Evolutionary conservation across 2,888 invertebrate genomes (phyloP), one percentile per base, ranked within the genome.

Genomic region (Cosmorhoe ocellata): DNA sequence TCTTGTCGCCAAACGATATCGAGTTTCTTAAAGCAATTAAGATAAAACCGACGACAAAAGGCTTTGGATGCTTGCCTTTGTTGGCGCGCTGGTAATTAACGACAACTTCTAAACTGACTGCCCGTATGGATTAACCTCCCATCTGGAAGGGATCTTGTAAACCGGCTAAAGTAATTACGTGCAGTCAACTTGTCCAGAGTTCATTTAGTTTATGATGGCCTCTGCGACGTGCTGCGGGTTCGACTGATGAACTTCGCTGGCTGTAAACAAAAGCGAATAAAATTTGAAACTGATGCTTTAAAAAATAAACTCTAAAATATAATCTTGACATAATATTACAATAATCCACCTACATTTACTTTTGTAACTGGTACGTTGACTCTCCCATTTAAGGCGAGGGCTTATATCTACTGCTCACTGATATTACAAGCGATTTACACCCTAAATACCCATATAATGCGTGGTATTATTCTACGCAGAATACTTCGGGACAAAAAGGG

Each of bases 11-110:
- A 76, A 85, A 81, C 83, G 86, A 84, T 85, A 87, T 85, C 80
- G 84, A 87, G 84, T 86, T 88, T 85, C 87, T 82, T 80, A 75
- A 84, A 87, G 85, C 84, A 85, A 87, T 89, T 88, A 87, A 85
- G 87, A 86, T 87, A 86, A 87, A 84, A 81, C 81, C 77, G 76
- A 74, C 71, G 80, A 82, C 84, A 84, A 51, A 51, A 41, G 64
- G 65, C 65, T 64, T 65, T 65, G 71, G 65, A 67, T 67, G 67
- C 51, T 51, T 46, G 45, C 41, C 51, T 45, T 41, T 45, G 45
- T 51, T 45, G 41, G 40, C 41, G 45, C 45, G 26, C 26, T 32
- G 72, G 76, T 84, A 83, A 86, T 84, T 83, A 83, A 76, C 76
- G 45, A 39, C 44, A 73, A 67, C 67, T 71, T 73, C 66, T 61